A percentile compares a stretch with the other conserved stretches of the same genome.
Evolutionary conservation across 1,140 invertebrate genomes (phyloP).

Genomic region (Oreohelix idahoensis): DNA sequence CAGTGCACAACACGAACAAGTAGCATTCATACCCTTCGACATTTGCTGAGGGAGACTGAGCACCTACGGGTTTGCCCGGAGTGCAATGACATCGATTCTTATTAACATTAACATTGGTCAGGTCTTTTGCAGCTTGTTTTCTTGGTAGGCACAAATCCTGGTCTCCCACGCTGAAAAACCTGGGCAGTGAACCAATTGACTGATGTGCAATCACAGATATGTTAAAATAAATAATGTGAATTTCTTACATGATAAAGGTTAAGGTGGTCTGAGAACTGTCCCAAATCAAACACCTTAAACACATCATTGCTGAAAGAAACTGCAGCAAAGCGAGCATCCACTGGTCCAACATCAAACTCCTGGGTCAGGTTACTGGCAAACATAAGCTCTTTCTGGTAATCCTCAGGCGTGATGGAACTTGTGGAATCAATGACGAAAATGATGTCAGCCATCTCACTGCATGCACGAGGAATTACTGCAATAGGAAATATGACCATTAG

Average conservation of each 20-base stretch:
- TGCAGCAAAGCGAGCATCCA: constrained; percentile 1
- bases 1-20: no score
- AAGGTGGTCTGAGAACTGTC: neutral
- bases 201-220: no score
- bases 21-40: no score
- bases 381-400: neutral
- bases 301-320: neutral
- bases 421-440: constrained; percentile 9
- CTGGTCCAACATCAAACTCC: constrained; percentile 15
- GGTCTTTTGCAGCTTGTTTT: no score
- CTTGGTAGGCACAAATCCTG: no score
- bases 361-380: constrained; percentile 5
- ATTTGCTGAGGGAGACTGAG: no score
- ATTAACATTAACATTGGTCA: no score
- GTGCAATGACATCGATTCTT: no score
- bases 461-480: neutral
- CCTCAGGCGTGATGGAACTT: neutral
- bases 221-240: neutral
- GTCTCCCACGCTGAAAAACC: no score
- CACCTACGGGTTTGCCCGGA: no score
- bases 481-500: no score
- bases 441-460: constrained; percentile 16
- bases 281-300: constrained; percentile 4
- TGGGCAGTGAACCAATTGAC: no score
- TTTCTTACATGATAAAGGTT: constrained; percentile 3